Evolutionary conservation across 2,797 vertebrate genomes (phyloP), one percentile per base, ranked within the genome.

Genomic region (Balearica regulorum): DNA sequence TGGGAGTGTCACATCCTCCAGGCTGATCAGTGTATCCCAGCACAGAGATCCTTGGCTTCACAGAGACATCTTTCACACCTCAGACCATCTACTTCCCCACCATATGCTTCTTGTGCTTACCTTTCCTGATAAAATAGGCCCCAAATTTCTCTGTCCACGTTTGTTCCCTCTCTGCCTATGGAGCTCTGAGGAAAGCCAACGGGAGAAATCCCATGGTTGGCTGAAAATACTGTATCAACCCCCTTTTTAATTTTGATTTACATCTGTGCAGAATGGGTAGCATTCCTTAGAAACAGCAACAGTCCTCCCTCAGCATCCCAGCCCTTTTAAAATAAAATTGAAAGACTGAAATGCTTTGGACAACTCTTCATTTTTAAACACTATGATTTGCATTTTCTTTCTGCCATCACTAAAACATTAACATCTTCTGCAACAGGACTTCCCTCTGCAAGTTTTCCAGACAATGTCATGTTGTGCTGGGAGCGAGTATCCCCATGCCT

Each of bases 51-150:
- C 53, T 87, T 61, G 80, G 28, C 55, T 80, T 94, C 81, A 84
- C 90, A 89, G 62, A 72, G 78, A 41, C 13, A 17, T 91, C 76
- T 62, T 92, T 93, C 87, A 93, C 65, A 69, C 91, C 80, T 87
- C 70, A 69, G 39, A 31, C 73, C 25, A 41, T 46, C 46, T 73
- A 79, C 66, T 92, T 91, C 58, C 83, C 69, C 65, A 22, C 61
- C 82, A 75, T 83, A 87, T 76, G 69, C 65, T 83, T 64, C 82
- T 62, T 4, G 3, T 58, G 11, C 57, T 89, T 83, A 28, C 61
- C 44, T 90, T 90, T 87, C 61, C 78, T 68, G 55, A 46, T 61
- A 84, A 95, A 92, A 78, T 58, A 33, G 2, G 13, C 76, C 31
- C 70, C 33, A 12, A 41, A 0, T 72, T 82, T 79, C 70, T 84